phyloP scores from a whole-genome alignment of 2,888 invertebrate genomes.

The Acanthosepion esculentum region DNA sequence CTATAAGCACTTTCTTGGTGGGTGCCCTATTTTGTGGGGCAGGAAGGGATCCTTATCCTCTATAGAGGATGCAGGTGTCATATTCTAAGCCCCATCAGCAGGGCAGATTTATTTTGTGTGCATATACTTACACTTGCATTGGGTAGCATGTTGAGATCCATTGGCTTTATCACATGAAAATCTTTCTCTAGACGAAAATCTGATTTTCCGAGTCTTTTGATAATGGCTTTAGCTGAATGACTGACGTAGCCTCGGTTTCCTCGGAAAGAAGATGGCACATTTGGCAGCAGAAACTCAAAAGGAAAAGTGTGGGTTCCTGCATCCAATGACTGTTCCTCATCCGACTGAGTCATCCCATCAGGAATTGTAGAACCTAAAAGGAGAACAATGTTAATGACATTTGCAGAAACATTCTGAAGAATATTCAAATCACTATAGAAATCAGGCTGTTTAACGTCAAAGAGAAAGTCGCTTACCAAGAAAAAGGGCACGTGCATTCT shows the following conservation, averaged over 20 bases:
- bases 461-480: too few relatives aligned
- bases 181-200: slow-evolving; percentile 88
- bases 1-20: too few relatives aligned
- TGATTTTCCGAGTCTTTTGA: slow-evolving; percentile 88
- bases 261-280: slow-evolving; percentile 70
- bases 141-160: slow-evolving; percentile 63
- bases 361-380: slow-evolving; percentile 39
- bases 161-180: slow-evolving; percentile 81
- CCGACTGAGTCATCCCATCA: slow-evolving; percentile 39
- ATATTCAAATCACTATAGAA: too few relatives aligned
- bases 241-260: slow-evolving; percentile 81
- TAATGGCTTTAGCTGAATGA: slow-evolving; percentile 86
- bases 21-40: too few relatives aligned
- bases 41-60: too few relatives aligned
- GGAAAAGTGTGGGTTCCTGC: slow-evolving; percentile 64
- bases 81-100: too few relatives aligned
- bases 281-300: slow-evolving; percentile 67
- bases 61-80: too few relatives aligned
- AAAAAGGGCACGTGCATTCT: too few relatives aligned
- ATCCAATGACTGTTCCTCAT: slow-evolving; percentile 38
- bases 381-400: not conserved
- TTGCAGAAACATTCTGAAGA: too few relatives aligned
- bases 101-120: too few relatives aligned
- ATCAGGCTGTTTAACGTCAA: too few relatives aligned
- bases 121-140: slow-evolving; percentile 58